These are phyloP conservation scores for Elephas maximus DNA, from an alignment of 2,113 vertebrate genomes.

Conservation along the genomic window DNA sequence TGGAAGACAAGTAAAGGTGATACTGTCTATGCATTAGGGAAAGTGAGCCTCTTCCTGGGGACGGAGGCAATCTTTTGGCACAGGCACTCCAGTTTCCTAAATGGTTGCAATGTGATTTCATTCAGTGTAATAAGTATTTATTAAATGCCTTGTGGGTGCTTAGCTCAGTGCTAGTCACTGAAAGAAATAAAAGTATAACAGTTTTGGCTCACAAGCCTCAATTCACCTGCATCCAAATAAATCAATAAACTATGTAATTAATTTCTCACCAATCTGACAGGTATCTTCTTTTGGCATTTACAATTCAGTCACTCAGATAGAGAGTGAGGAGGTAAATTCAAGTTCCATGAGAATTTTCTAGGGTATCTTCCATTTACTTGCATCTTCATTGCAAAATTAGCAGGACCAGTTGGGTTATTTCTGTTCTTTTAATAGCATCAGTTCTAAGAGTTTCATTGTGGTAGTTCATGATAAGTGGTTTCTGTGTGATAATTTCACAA, in stretches of 20 bases:
- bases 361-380: constrained; percentile 76
- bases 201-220: constrained; percentile 27
- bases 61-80: neutral
- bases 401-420: constrained; percentile 71
- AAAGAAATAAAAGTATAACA: constrained; percentile 35
- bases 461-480: constrained; percentile 76
- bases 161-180: constrained; percentile 16
- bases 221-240: constrained; percentile 20
- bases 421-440: constrained; percentile 69
- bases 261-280: constrained; percentile 77
- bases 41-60: neutral
- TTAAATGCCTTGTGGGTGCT: neutral
- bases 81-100: constrained; percentile 44
- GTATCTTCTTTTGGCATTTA: constrained; percentile 68
- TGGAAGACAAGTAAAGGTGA: neutral
- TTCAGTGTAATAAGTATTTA: neutral
- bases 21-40: neutral
- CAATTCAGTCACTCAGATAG: constrained; percentile 60
- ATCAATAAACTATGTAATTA: constrained; percentile 34
- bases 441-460: constrained; percentile 63
- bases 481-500: constrained; percentile 49
- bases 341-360: constrained; percentile 52
- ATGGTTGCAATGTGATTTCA: neutral
- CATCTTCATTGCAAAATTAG: constrained; percentile 78
- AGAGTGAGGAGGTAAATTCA: constrained; percentile 41